A percentile compares a stretch with the other conserved stretches of the same genome.
phyloP scores from a whole-genome alignment of 2,797 vertebrate species.

The Acanthis flammea region DNA sequence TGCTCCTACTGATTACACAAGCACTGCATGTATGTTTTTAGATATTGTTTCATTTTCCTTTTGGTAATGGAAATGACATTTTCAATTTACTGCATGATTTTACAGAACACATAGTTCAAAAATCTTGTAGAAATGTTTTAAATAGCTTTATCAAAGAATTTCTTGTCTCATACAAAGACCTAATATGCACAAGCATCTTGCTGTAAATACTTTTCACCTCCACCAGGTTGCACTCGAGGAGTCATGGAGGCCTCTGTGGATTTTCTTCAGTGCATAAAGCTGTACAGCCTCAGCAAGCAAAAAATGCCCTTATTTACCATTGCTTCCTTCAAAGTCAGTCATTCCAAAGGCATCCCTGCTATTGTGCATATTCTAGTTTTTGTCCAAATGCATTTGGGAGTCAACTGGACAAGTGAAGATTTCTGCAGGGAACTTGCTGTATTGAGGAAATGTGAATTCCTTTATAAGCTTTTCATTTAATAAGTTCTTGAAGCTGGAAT shows the following conservation, averaged over 20 bases:
- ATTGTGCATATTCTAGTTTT: background rate
- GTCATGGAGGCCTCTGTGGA: background rate
- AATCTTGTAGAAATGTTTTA: background rate
- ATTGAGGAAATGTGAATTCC: background rate
- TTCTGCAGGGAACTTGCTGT: background rate
- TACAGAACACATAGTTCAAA: background rate
- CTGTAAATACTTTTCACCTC: background rate
- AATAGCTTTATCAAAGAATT: background rate
- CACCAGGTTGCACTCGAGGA: background rate
- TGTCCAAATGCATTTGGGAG: background rate
- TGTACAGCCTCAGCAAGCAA: background rate
- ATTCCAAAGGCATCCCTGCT: background rate
- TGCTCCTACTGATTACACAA: background rate
- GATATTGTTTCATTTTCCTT: background rate
- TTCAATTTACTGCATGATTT: background rate
- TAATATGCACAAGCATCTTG: background rate
- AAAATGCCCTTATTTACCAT: background rate
- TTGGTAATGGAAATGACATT: background rate
- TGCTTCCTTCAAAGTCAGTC: background rate
- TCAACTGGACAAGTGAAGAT: background rate
- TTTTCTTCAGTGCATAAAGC: background rate
- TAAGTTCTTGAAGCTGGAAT: background rate
- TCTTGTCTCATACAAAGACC: background rate
- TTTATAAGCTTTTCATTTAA: background rate
- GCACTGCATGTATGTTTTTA: background rate